Conservation (phyloP, 2,113 vertebrate species). For the Pollimyrus isidori region DNA sequence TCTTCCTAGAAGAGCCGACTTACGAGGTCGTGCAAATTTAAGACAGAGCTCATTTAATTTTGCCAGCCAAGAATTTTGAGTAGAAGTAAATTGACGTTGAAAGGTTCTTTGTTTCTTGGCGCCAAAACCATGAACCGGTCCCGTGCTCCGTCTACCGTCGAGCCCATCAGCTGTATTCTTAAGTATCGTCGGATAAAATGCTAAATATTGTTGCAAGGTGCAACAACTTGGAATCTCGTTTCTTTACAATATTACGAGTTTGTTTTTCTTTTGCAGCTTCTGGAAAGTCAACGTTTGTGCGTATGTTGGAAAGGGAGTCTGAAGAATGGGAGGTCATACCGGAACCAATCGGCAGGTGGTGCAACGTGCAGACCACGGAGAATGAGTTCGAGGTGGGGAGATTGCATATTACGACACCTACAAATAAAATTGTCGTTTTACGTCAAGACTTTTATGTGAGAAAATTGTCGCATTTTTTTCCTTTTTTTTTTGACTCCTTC, state of each 20-base stretch:
- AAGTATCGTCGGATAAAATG: background rate
- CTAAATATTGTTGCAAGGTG: background rate
- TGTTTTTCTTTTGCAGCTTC: slow-evolving; percentile 44
- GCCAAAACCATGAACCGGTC: background rate
- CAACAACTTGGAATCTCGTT: background rate
- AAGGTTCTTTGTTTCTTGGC: background rate
- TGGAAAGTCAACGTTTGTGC: slow-evolving; percentile 65
- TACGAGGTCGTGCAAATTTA: background rate
- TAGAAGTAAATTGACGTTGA: background rate
- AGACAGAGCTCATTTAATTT: background rate
- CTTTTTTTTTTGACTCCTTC: background rate
- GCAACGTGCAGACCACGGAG: slow-evolving; percentile 57
- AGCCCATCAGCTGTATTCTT: background rate
- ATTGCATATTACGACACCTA: background rate
- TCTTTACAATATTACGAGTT: background rate
- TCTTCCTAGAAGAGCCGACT: background rate
- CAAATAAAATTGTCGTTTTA: background rate
- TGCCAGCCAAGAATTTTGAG: background rate
- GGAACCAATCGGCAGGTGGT: slow-evolving; percentile 70
- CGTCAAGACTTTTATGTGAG: background rate
- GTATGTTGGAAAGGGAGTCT: slow-evolving; percentile 49
- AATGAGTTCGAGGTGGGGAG: slow-evolving; percentile 48
- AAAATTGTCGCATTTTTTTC: background rate
- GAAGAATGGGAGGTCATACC: slow-evolving; percentile 68
- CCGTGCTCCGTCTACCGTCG: background rate